These are phyloP conservation scores for Nothobranchius kuhntae DNA, from an alignment of 2,113 vertebrate genomes.

Conservation along the genomic window DNA sequence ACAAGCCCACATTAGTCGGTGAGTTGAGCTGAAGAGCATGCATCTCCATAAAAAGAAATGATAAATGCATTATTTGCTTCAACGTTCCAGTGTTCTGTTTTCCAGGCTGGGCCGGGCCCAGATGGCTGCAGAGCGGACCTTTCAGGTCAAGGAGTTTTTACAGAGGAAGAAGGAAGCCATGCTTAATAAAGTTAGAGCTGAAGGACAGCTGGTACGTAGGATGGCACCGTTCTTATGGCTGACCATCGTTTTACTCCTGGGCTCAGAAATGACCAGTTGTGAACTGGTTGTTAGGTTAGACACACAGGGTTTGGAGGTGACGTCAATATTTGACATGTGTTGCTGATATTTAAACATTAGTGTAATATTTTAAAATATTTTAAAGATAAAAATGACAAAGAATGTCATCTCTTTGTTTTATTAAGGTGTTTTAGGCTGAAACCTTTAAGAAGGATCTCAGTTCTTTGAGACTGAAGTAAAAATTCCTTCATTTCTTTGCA, in stretches of 20 bases:
- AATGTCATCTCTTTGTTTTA: too few species aligned
- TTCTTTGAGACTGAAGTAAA: too few species aligned
- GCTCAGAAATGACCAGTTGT: not conserved
- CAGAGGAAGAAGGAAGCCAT: constrained; percentile 93
- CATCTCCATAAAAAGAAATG: not conserved
- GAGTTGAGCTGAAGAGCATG: not conserved
- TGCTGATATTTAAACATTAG: too few species aligned
- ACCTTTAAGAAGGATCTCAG: too few species aligned
- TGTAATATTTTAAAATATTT: too few species aligned
- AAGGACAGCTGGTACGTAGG: constrained; percentile 92
- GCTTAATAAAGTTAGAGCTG: constrained; percentile 96
- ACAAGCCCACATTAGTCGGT: constrained; percentile 81
- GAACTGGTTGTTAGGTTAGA: not conserved
- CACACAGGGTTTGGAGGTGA: too few species aligned
- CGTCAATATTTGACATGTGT: too few species aligned
- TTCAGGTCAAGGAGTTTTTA: constrained; percentile 94
- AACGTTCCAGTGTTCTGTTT: constrained; percentile 2
- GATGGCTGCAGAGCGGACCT: constrained; percentile 79
- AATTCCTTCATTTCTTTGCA: too few species aligned
- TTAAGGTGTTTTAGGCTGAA: too few species aligned
- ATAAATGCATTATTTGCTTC: not conserved
- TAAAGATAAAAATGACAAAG: too few species aligned
- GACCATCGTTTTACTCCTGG: not conserved
- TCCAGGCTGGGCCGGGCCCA: constrained; percentile 83
- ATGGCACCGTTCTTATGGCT: not conserved